Evolutionary conservation across 2,797 vertebrate species (phyloP), one percentile per base, ranked within the genome.

Genomic region (Harpagifer antarcticus): DNA sequence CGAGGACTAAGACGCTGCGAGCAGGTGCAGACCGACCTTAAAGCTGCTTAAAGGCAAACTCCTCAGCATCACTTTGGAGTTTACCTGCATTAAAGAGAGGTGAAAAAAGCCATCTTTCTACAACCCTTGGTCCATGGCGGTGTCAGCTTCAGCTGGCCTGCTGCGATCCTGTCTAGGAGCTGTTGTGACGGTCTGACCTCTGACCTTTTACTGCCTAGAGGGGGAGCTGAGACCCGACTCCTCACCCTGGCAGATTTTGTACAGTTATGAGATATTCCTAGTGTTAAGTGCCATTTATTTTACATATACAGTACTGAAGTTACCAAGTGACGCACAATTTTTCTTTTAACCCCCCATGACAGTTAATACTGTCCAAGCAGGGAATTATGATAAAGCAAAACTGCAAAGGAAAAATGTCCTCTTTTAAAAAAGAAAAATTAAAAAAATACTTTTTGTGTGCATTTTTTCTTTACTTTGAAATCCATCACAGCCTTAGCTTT

Each of bases 251-350:
- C 87, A 86, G 83, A 52, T 89, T 89, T 90, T 94, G 89, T 94
- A 94, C 91, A 93, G 90, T 93, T 89, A 82, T 87, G 79, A 90
- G 72, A 88, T 88, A 83, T 90, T 93, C 91, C 84, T 93, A 92
- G 93, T 94, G 91, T 94, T 91, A 94, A 94, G 95, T 95, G 95
- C 95, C 95, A 95, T 95, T 95, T 93, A 90, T 95, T 92, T 93
- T 91, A 90, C 87, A 88, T 90, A 89, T 86, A 89, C 91, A 88
- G 80, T 92, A 88, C 94, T 90, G 89, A 93, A 94, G 90, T 92
- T 89, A 92, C 85, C 89, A 87, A 92, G 90, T 88, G 90, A 92
- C 90, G 91, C 94, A 94, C 92, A 94, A 91, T 73, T 81, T 81
- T 84, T 74, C 54, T 83, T 85, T 89, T 63, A 40, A 44, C 61